Percentiles rank a stretch among this genome's conserved stretches.
Conservation (phyloP, 2,797 vertebrate species). For the Amblyraja radiata region DNA sequence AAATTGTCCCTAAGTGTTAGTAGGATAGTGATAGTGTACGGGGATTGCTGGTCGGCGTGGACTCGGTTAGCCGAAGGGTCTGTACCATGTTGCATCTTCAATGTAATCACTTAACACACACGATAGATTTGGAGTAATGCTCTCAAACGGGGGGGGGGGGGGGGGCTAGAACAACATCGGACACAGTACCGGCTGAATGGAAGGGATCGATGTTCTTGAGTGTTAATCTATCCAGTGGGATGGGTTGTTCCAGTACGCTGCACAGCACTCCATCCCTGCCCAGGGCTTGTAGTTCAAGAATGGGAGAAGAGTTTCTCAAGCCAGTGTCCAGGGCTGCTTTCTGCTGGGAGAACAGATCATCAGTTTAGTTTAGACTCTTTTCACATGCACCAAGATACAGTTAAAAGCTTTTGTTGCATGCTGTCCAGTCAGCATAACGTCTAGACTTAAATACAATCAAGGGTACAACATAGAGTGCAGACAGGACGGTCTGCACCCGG, state of each 20-base stretch:
- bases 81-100: too few species aligned
- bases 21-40: too few species aligned
- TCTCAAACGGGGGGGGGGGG: not conserved
- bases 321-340: constrained; percentile 60
- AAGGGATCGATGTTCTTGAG: constrained; percentile 74
- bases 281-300: constrained; percentile 71
- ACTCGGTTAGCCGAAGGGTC: too few species aligned
- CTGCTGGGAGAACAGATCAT: constrained; percentile 54
- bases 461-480: too few species aligned
- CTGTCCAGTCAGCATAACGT: too few species aligned
- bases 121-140: not conserved
- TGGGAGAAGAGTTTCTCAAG: constrained; percentile 59
- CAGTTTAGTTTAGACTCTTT: not conserved
- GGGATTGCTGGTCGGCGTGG: too few species aligned
- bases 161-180: not conserved
- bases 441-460: too few species aligned
- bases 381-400: too few species aligned
- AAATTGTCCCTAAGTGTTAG: too few species aligned
- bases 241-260: constrained; percentile 76
- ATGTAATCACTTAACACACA: too few species aligned
- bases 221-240: constrained; percentile 74
- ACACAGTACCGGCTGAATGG: constrained; percentile 64
- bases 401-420: too few species aligned
- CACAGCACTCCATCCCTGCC: constrained; percentile 77
- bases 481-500: too few species aligned